A percentile compares a stretch with the other conserved stretches of the same genome.
Evolutionary conservation across 2,888 invertebrate genomes (phyloP).

Genomic region (Branchinecta sandiegonensis): DNA sequence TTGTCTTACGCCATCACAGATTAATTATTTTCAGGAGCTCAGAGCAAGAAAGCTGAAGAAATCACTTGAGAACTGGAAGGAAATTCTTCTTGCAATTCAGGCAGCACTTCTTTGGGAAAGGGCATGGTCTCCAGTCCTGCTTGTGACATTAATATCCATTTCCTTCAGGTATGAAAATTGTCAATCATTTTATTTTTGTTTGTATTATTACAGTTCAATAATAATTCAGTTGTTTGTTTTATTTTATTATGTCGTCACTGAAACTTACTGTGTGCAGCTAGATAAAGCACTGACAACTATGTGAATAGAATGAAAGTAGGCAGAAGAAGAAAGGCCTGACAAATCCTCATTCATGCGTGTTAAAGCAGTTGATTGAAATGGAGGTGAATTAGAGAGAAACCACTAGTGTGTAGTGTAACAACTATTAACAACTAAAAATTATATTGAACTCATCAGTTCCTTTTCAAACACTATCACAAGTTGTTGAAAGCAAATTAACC

Average conservation of each 20-base stretch:
- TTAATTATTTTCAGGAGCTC: neutral
- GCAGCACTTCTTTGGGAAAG: conserved; percentile 13
- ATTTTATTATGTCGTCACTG: no score
- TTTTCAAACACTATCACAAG: no score
- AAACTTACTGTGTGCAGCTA: no score
- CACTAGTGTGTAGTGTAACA: neutral
- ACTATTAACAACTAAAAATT: no score
- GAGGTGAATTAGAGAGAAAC: neutral
- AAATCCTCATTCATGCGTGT: neutral
- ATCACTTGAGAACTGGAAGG: neutral
- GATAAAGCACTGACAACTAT: neutral
- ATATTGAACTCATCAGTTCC: no score
- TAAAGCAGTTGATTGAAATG: neutral
- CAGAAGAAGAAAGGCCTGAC: neutral
- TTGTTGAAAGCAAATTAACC: no score
- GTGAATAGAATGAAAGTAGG: neutral
- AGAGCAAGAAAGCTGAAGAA: neutral
- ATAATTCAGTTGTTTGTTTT: no score
- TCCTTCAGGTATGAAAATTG: neutral
- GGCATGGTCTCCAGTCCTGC: conserved; percentile 9
- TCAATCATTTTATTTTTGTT: no score
- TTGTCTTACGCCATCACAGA: no score
- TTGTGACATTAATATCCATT: neutral
- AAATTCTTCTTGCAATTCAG: conserved; percentile 1
- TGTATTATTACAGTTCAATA: no score